Evolutionary conservation across 2,888 invertebrate genomes (phyloP).

Genomic region (Erebia aethiops): DNA sequence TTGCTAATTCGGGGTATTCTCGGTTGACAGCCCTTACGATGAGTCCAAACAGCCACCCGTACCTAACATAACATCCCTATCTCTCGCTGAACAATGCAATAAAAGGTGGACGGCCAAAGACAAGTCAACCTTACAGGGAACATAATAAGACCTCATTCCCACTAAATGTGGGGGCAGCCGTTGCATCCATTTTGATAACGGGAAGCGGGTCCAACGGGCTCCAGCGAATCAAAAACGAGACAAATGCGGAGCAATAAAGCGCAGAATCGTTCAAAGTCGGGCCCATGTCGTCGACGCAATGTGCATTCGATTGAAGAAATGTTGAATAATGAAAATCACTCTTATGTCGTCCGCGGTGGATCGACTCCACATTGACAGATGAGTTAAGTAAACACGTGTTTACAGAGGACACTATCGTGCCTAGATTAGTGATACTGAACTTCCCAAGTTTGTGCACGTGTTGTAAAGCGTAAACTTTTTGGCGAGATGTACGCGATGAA

Average conservation of each 20-base stretch:
- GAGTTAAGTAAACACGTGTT: conserved; percentile 65
- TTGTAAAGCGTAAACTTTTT: conserved; percentile 59
- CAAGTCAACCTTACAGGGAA: conserved; percentile 45
- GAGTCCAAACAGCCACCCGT: conserved; percentile 72
- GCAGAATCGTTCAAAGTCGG: conserved; percentile 54
- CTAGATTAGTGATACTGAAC: conserved; percentile 61
- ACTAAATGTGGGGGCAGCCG: conserved; percentile 49
- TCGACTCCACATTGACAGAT: conserved; percentile 63
- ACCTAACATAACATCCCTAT: conserved; percentile 50
- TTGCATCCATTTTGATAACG: conserved; percentile 57
- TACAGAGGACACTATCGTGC: conserved; percentile 63
- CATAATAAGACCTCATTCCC: conserved; percentile 38
- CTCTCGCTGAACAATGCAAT: conserved; percentile 54
- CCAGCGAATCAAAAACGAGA: conserved; percentile 55
- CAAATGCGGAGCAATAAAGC: conserved; percentile 58
- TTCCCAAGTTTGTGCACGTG: conserved; percentile 65
- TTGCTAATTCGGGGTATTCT: background rate
- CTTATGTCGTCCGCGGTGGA: conserved; percentile 68
- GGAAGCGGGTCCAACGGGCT: conserved; percentile 42
- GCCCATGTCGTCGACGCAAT: conserved; percentile 58
- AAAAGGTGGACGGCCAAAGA: conserved; percentile 46
- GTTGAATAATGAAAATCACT: conserved; percentile 75
- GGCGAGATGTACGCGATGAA: conserved; percentile 20
- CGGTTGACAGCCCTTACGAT: conserved; percentile 42
- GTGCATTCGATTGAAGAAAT: conserved; percentile 68